Evolutionary conservation across 2,888 invertebrate genomes (phyloP).

Genomic region (Hypsopygia costalis): DNA sequence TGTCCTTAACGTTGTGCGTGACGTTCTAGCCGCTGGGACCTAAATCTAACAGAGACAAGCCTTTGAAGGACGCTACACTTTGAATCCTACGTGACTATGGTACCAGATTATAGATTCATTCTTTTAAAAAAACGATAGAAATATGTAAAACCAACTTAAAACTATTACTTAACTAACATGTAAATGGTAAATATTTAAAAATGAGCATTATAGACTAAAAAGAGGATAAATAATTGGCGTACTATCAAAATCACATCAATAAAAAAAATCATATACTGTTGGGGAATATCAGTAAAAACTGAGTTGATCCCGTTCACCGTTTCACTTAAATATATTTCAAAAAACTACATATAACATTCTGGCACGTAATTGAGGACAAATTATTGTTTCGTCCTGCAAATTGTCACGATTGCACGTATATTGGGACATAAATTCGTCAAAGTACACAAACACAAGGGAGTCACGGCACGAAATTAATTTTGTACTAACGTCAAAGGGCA

Average conservation of each 20-base stretch:
- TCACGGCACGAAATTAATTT: conserved; percentile 47
- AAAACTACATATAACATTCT: conserved; percentile 71
- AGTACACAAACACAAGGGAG: conserved; percentile 48
- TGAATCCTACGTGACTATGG: conserved; percentile 44
- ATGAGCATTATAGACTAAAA: conserved; percentile 75
- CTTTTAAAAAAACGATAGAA: conserved; percentile 44
- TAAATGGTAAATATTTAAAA: conserved; percentile 74
- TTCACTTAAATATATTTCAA: conserved; percentile 54
- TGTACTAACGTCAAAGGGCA: conserved; percentile 61
- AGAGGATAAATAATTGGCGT: conserved; percentile 71
- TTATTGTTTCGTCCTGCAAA: conserved; percentile 43
- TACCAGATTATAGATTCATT: conserved; percentile 48
- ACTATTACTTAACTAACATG: conserved; percentile 61
- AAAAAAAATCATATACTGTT: conserved; percentile 42
- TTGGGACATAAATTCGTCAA: conserved; percentile 62
- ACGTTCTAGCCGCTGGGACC: conserved; percentile 38
- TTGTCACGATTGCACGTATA: conserved; percentile 47
- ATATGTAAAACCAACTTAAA: conserved; percentile 56
- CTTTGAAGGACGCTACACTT: conserved; percentile 40
- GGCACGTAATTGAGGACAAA: conserved; percentile 70
- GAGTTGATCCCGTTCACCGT: conserved; percentile 52
- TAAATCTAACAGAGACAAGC: conserved; percentile 49
- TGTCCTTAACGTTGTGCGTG: conserved; percentile 59
- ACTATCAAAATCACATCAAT: conserved; percentile 62
- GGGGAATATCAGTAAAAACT: conserved; percentile 40